A percentile compares a stretch with the other conserved stretches of the same genome.
Evolutionary conservation across 2,113 vertebrate species (phyloP).

Genomic region (Trogon melanurus): DNA sequence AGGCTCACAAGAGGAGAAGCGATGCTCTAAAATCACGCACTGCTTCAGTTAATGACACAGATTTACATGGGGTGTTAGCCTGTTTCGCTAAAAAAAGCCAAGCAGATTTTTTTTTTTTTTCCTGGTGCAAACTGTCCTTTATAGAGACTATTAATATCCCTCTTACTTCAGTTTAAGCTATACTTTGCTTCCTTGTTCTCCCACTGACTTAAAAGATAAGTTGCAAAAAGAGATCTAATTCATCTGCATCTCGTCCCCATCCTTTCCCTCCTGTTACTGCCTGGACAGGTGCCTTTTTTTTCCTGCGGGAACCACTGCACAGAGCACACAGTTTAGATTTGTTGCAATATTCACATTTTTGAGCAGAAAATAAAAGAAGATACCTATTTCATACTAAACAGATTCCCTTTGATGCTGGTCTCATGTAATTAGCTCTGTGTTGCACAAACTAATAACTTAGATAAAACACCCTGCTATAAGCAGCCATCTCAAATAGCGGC

Average conservation of each 20-base stretch:
- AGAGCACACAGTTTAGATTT: not conserved
- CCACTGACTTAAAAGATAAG: conserved; percentile 53
- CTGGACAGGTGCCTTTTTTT: not conserved
- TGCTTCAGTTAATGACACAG: conserved; percentile 63
- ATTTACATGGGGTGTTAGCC: conserved; percentile 64
- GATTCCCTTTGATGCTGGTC: not conserved
- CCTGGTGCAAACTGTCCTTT: conserved; percentile 61
- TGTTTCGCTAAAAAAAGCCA: conserved; percentile 55
- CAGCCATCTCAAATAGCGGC: conserved; percentile 15
- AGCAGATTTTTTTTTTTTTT: not conserved
- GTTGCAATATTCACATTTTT: not conserved
- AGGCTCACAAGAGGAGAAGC: not conserved
- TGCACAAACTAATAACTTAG: conserved; percentile 27
- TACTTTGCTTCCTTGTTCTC: conserved; percentile 43
- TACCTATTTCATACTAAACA: not conserved
- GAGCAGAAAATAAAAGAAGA: not conserved
- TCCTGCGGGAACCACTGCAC: not conserved
- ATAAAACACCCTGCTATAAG: conserved; percentile 37
- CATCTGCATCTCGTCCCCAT: not conserved
- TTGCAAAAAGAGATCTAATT: conserved; percentile 4
- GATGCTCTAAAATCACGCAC: conserved; percentile 23
- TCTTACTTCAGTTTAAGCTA: conserved; percentile 46
- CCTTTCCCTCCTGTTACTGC: not conserved
- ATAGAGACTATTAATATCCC: conserved; percentile 59
- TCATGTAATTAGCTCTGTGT: not conserved